These are phyloP conservation scores for Formica aserva DNA, from an alignment of 2,888 invertebrate species.

Conservation along the genomic window DNA sequence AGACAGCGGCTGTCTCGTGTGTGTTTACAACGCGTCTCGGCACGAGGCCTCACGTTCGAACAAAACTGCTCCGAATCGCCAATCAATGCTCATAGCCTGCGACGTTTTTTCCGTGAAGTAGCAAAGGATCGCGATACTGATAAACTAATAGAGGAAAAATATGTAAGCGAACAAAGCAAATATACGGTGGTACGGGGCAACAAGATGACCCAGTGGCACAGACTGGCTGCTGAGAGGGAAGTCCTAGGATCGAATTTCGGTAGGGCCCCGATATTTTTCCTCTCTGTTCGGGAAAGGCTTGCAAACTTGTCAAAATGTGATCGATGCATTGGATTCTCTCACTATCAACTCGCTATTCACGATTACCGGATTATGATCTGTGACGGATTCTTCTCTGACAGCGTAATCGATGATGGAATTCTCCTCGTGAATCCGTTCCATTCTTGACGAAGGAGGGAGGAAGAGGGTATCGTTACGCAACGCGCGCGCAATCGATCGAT, in stretches of 20 bases:
- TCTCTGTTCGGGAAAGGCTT: too few species aligned
- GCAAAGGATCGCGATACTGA: background rate
- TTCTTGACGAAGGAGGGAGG: background rate
- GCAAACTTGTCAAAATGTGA: background rate
- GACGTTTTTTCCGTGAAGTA: background rate
- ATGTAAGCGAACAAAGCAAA: too few species aligned
- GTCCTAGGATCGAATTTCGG: too few species aligned
- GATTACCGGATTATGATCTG: background rate
- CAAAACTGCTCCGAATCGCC: conserved; percentile 28
- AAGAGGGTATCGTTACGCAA: conserved; percentile 5
- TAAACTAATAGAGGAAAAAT: background rate
- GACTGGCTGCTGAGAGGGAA: too few species aligned
- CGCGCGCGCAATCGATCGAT: conserved; percentile 36
- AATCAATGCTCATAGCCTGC: background rate
- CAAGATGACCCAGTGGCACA: too few species aligned
- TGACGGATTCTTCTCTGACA: background rate
- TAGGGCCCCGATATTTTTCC: too few species aligned
- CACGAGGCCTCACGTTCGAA: background rate
- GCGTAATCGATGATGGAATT: conserved; percentile 23
- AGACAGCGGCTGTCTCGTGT: conserved; percentile 49
- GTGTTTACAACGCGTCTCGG: conserved; percentile 21
- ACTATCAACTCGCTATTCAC: background rate
- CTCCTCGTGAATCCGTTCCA: conserved; percentile 7
- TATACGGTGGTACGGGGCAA: too few species aligned
- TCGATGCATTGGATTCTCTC: background rate